These are phyloP conservation scores for Scaptodrosophila lebanonensis DNA, from an alignment of 1,140 invertebrate genomes.

Conservation along the genomic window DNA sequence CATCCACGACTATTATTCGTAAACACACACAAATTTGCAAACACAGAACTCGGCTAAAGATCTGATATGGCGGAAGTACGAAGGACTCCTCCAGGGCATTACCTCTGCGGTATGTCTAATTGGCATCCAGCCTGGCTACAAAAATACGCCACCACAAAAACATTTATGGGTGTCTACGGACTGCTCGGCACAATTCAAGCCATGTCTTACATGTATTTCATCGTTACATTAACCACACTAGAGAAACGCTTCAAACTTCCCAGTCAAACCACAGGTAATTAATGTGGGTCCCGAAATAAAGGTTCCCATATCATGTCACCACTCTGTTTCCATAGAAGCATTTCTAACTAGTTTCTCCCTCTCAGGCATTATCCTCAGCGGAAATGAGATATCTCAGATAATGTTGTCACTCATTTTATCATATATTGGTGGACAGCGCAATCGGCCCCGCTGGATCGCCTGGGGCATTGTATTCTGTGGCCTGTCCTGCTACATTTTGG, in stretches of 20 bases:
- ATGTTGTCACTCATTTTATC: constrained; percentile 80
- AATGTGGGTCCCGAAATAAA: neutral
- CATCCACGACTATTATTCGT: too few relatives aligned
- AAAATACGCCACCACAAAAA: constrained; percentile 80
- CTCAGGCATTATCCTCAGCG: constrained; percentile 83
- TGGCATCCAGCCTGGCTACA: constrained; percentile 82
- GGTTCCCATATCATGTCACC: neutral
- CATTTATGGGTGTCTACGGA: constrained; percentile 82
- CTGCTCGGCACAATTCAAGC: constrained; percentile 83
- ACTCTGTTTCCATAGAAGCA: too few relatives aligned
- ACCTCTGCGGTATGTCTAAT: constrained; percentile 80
- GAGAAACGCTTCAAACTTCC: constrained; percentile 86
- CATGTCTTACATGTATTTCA: constrained; percentile 84
- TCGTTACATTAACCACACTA: constrained; percentile 83
- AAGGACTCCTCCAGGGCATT: constrained; percentile 42
- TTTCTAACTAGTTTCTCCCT: too few relatives aligned
- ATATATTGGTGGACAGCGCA: constrained; percentile 80
- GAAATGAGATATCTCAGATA: constrained; percentile 85
- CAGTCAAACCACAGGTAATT: constrained; percentile 84
- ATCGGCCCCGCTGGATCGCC: constrained; percentile 83
- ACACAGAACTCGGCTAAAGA: neutral
- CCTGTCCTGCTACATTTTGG: constrained; percentile 82
- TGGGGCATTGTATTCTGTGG: constrained; percentile 81
- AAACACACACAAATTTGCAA: neutral
- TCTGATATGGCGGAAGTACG: constrained; percentile 40